Evolutionary conservation across 2,113 vertebrate genomes (phyloP), one percentile per base, ranked within the genome.

Genomic region (Macaca mulatta): DNA sequence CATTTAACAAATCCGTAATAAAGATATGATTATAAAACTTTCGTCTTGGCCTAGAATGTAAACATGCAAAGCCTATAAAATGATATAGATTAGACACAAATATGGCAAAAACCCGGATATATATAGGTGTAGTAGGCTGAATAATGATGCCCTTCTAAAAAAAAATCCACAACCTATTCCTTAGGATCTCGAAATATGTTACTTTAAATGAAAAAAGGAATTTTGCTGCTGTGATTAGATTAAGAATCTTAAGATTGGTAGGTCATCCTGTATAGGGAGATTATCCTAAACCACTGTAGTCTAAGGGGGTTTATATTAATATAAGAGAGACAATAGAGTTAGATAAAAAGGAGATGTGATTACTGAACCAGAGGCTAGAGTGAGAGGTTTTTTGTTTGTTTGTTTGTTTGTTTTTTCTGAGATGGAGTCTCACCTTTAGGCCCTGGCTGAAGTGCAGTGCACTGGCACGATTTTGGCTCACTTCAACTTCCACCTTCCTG

Each of bases 91-190:
- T 82, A 82, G 75, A 72, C 7, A 82, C 25, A 67, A 74, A 43
- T 50, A 16, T 23, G 16, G 11, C 50, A 6, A 52, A 83, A 82
- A 83, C 77, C 35, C 45, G 11, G 48, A 48, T 48, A 55, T 40
- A 0, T 50, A 30, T 52, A 8, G 0, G 0, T n/a, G 5, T 75
- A 22, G 1, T 43, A 35, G 16, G 0, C 40, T 59, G 30, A 79
- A 84, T 38, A 79, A 61, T 64, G 35, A 52, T 72, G 27, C 1
- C 0, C 10, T 14, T 9, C 35, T 20, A 10, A 27, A 16, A 16
- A 45, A 86, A 61, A 82, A 10, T 64, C 2, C 16, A 35, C 8
- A 35, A 81, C 6, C 5, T 74, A 75, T 67, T 72, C 10, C 1
- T 2, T 8, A 4, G 3, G 30, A 57, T 61, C 22, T 64, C 30